A percentile compares a stretch with the other conserved stretches of the same genome.
Conservation (phyloP, 92 coral and sea anemone genomes). For the Bergia puertoricense region DNA sequence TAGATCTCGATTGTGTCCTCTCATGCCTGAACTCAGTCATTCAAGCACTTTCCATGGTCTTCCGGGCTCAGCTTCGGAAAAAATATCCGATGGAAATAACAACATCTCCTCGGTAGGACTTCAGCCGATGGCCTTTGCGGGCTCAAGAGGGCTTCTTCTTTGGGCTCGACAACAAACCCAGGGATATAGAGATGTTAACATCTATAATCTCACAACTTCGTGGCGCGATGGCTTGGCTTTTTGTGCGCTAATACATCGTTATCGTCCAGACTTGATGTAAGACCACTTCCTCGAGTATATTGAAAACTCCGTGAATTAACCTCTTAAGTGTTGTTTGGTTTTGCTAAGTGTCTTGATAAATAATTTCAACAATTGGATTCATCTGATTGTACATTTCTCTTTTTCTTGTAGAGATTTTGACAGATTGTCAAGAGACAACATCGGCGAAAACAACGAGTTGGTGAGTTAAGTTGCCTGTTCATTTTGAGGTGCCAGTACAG, state of each 20-base stretch:
- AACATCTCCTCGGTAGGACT: background rate
- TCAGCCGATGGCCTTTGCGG: slow-evolving; percentile 53
- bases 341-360: slow-evolving; percentile 34
- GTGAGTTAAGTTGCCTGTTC: slow-evolving; percentile 48
- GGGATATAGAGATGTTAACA: slow-evolving; percentile 74
- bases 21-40: slow-evolving; percentile 46
- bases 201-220: slow-evolving; percentile 78
- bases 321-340: slow-evolving; percentile 38
- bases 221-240: slow-evolving; percentile 94
- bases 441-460: slow-evolving; percentile 79
- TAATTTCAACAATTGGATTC: slow-evolving; percentile 31
- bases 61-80: slow-evolving; percentile 32
- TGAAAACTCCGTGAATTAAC: slow-evolving; percentile 20
- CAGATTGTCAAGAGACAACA: slow-evolving; percentile 82
- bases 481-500: background rate
- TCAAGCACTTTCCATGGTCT: slow-evolving; percentile 30
- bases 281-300: slow-evolving; percentile 29
- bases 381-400: slow-evolving; percentile 2
- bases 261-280: slow-evolving; percentile 86
- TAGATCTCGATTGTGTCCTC: background rate
- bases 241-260: slow-evolving; percentile 86
- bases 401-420: slow-evolving; percentile 78
- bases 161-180: slow-evolving; percentile 92
- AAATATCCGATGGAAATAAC: slow-evolving; percentile 27
- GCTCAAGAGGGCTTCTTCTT: slow-evolving; percentile 71